These are phyloP conservation scores for Corythaixoides concolor DNA, from an alignment of 2,113 vertebrate species.

Conservation along the genomic window DNA sequence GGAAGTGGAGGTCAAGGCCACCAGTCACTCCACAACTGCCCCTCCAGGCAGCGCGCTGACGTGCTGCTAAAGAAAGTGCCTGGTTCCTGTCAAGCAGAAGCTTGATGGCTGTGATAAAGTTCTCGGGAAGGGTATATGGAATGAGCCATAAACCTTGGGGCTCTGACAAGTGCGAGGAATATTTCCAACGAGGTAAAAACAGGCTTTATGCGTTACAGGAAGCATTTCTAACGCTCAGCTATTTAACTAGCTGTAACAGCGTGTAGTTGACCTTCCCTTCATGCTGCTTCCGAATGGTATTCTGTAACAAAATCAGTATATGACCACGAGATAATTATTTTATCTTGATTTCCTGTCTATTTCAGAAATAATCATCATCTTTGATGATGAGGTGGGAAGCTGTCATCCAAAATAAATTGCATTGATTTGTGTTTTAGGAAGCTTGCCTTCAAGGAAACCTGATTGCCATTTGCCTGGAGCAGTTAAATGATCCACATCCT, in stretches of 20 bases:
- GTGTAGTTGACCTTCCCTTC: not conserved
- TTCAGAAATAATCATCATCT: not conserved
- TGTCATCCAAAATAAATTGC: not conserved
- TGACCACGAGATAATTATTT: not conserved
- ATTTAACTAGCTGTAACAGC: not conserved
- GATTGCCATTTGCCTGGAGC: slow-evolving; percentile 97
- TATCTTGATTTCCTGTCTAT: not conserved
- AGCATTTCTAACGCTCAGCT: not conserved
- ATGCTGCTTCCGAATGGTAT: not conserved
- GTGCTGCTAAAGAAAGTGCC: not conserved
- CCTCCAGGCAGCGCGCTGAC: not conserved
- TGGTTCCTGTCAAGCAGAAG: not conserved
- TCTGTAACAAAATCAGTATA: not conserved
- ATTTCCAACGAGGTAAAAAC: not conserved
- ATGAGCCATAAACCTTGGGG: not conserved
- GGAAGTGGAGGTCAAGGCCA: not conserved
- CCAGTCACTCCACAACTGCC: not conserved
- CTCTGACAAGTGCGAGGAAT: not conserved
- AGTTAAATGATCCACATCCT: slow-evolving; percentile 93
- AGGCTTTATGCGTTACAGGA: not conserved
- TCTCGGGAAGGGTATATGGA: not conserved
- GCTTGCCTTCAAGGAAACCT: slow-evolving; percentile 97
- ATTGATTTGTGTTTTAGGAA: slow-evolving; percentile 77
- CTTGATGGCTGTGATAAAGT: not conserved
- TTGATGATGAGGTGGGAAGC: not conserved